Conservation (phyloP, 2,888 invertebrate species). For the Hedychridium roseum region DNA sequence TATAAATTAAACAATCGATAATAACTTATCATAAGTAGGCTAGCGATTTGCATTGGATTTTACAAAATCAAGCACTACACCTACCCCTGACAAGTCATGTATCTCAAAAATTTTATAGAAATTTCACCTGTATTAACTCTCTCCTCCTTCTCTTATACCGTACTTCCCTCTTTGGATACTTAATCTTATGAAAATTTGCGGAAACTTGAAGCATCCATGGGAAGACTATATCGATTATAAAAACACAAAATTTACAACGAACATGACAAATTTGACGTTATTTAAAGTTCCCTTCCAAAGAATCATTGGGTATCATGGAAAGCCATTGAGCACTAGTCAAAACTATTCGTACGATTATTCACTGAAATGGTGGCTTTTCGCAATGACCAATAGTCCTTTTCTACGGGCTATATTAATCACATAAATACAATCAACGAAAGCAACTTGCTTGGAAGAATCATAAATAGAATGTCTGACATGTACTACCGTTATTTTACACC, state of each 20-base stretch:
- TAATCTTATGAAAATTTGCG: conserved; percentile 7
- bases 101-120: conserved; percentile 34
- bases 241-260: conserved; percentile 15
- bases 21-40: conserved; percentile 39
- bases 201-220: conserved; percentile 30
- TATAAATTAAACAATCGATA: conserved; percentile 43
- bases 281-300: no score
- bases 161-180: conserved; percentile 7
- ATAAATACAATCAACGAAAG: conserved; percentile 3
- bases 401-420: conserved; percentile 8
- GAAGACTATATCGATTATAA: conserved; percentile 30
- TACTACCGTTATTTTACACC: conserved; percentile 13
- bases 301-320: no score
- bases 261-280: not conserved
- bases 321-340: not conserved
- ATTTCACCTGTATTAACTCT: conserved; percentile 15
- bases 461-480: conserved; percentile 9
- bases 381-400: conserved; percentile 12
- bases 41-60: conserved; percentile 30
- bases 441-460: conserved; percentile 3
- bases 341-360: not conserved
- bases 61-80: conserved; percentile 21
- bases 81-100: conserved; percentile 32
- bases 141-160: not conserved
- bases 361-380: conserved; percentile 1